phyloP scores from a whole-genome alignment of 2,113 vertebrate species.

The Oxygymnocypris stewartii region DNA sequence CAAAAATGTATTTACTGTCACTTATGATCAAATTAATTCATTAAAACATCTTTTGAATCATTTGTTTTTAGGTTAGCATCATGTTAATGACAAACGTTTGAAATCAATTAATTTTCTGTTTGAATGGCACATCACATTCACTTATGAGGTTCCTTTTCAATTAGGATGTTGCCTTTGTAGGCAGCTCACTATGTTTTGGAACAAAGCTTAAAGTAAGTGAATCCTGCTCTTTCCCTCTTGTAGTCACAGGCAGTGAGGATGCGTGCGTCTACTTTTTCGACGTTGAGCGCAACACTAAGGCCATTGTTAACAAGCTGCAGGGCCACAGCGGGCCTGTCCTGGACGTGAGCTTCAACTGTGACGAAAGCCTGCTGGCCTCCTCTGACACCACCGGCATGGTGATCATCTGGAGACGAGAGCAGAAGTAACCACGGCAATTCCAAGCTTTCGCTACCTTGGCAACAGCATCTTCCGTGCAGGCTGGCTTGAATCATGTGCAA shows the following conservation, averaged over 20 bases:
- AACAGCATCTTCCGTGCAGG: constrained; percentile 11
- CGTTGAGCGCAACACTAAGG: constrained; percentile 87
- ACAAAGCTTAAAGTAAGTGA: neutral
- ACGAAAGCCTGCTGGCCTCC: constrained; percentile 92
- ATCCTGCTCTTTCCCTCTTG: constrained; percentile 1
- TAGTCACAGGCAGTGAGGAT: constrained; percentile 93
- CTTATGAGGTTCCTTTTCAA: neutral
- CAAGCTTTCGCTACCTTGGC: constrained; percentile 53
- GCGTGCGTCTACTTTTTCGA: constrained; percentile 94
- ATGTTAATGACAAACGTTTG: neutral
- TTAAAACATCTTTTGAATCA: neutral
- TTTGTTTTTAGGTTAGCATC: neutral
- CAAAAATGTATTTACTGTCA: neutral
- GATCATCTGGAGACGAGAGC: constrained; percentile 93
- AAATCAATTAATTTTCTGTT: neutral
- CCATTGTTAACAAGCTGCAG: constrained; percentile 93
- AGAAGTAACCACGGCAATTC: constrained; percentile 75
- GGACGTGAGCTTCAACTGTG: constrained; percentile 95
- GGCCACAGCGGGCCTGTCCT: constrained; percentile 89
- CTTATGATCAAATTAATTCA: neutral
- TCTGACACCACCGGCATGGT: constrained; percentile 91
- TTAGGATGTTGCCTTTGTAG: neutral
- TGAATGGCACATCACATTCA: too few relatives aligned
- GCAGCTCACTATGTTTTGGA: neutral
- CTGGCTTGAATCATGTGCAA: constrained; percentile 39